Evolutionary conservation across 2,797 vertebrate genomes (phyloP).

Genomic region (Salmo trutta): DNA sequence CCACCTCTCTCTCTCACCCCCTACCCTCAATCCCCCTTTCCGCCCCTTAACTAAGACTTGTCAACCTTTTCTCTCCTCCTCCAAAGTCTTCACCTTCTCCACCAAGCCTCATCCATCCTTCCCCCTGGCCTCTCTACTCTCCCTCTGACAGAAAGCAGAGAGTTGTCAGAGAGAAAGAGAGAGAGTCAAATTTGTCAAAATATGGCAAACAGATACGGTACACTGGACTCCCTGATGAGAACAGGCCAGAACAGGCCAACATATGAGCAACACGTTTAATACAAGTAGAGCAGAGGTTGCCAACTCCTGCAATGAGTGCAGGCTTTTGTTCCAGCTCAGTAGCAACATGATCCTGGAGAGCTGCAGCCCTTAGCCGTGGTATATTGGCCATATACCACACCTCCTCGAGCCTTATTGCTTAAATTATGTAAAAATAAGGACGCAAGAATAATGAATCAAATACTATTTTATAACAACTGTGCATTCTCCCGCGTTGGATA

Average conservation of each 20-base stretch:
- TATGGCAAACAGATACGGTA: conserved; percentile 48
- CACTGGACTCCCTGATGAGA: too few relatives aligned
- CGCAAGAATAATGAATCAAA: too few relatives aligned
- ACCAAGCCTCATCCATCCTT: not conserved
- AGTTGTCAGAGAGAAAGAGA: conserved; percentile 36
- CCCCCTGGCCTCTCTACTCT: conserved; percentile 5
- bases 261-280: conserved; percentile 20
- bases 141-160: conserved; percentile 50
- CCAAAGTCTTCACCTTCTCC: not conserved
- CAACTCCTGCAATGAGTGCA: conserved; percentile 13
- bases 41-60: not conserved
- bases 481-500: too few relatives aligned
- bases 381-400: too few relatives aligned
- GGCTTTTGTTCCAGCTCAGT: too few relatives aligned
- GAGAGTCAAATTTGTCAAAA: conserved; percentile 52
- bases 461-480: too few relatives aligned
- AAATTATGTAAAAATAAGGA: too few relatives aligned
- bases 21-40: not conserved
- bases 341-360: not conserved
- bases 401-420: too few relatives aligned
- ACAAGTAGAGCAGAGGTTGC: conserved; percentile 18
- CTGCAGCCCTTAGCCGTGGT: not conserved
- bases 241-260: conserved; percentile 6
- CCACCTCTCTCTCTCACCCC: conserved; percentile 19
- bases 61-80: not conserved